phyloP scores from a whole-genome alignment of 1,140 invertebrate genomes.

The Heliconius hermathena region DNA sequence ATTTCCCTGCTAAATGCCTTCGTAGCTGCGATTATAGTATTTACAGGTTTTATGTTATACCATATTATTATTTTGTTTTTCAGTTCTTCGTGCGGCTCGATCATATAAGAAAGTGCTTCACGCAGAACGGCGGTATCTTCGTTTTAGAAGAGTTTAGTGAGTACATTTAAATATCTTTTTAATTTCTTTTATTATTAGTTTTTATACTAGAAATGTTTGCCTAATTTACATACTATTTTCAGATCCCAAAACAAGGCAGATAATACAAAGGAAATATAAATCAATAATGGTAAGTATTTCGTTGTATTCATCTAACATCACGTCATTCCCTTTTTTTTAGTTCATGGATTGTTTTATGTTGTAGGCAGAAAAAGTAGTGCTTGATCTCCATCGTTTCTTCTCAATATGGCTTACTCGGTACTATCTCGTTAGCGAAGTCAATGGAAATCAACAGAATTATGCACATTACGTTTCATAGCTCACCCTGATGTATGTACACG shows the following conservation, averaged over 20 bases:
- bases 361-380: slow-evolving; percentile 80
- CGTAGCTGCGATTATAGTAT: slow-evolving; percentile 7
- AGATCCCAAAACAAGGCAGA: slow-evolving; percentile 99
- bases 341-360: slow-evolving; percentile 67
- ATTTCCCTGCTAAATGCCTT: slow-evolving; percentile 12
- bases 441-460: slow-evolving; percentile 65
- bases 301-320: slow-evolving; percentile 5
- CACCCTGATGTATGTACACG: slow-evolving; percentile 71
- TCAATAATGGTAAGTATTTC: slow-evolving; percentile 96
- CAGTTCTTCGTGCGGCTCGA: slow-evolving; percentile 99
- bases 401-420: slow-evolving; percentile 78
- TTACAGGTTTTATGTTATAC: slow-evolving; percentile 11
- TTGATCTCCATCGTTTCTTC: slow-evolving; percentile 79
- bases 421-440: slow-evolving; percentile 65
- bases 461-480: slow-evolving; percentile 70
- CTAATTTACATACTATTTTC: slow-evolving; percentile 38
- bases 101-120: slow-evolving; percentile 99
- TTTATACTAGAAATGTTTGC: too few species aligned
- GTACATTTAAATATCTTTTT: slow-evolving; percentile 69
- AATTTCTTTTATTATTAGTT: neutral
- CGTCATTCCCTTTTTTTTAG: slow-evolving; percentile 47
- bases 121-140: slow-evolving; percentile 99
- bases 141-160: slow-evolving; percentile 99
- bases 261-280: slow-evolving; percentile 98
- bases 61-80: slow-evolving; percentile 80